A percentile compares a stretch with the other conserved stretches of the same genome.
These are phyloP conservation scores for Mantis religiosa DNA, from an alignment of 2,888 invertebrate genomes.

Conservation along the genomic window DNA sequence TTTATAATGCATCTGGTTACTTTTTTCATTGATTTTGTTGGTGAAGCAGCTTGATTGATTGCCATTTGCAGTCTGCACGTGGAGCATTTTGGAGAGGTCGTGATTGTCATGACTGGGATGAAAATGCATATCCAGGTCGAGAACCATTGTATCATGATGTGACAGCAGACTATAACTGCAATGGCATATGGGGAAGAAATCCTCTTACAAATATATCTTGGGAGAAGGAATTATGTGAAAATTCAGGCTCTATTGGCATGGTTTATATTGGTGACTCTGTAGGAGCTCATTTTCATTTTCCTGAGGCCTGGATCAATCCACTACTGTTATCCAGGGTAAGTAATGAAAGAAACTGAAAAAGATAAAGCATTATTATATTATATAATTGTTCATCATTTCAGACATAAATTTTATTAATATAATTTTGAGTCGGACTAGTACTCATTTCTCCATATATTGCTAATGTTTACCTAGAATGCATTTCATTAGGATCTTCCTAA, in stretches of 20 bases:
- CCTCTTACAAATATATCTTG: slow-evolving; percentile 33
- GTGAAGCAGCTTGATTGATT: no score
- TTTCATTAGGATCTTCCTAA: no score
- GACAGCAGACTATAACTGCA: slow-evolving; percentile 38
- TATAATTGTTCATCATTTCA: neutral
- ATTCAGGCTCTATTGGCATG: slow-evolving; percentile 35
- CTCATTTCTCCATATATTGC: no score
- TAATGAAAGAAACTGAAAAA: neutral
- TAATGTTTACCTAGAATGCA: no score
- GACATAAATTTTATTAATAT: no score
- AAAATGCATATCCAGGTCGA: slow-evolving; percentile 38
- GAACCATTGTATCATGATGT: slow-evolving; percentile 34
- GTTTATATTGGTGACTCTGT: slow-evolving; percentile 46
- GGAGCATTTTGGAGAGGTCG: slow-evolving; percentile 41
- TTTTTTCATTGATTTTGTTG: no score
- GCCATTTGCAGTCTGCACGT: slow-evolving; percentile 32
- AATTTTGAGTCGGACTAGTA: no score
- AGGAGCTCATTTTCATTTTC: slow-evolving; percentile 50
- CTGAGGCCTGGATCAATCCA: slow-evolving; percentile 46
- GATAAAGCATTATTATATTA: neutral
- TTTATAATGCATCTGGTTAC: no score
- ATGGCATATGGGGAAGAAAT: slow-evolving; percentile 39
- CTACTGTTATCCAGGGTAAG: slow-evolving; percentile 38
- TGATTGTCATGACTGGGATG: slow-evolving; percentile 38
- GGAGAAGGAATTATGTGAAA: slow-evolving; percentile 37